Base-by-base conservation (phyloP, 1,140 invertebrate genomes). In the Brachionus plicatilis region DNA sequence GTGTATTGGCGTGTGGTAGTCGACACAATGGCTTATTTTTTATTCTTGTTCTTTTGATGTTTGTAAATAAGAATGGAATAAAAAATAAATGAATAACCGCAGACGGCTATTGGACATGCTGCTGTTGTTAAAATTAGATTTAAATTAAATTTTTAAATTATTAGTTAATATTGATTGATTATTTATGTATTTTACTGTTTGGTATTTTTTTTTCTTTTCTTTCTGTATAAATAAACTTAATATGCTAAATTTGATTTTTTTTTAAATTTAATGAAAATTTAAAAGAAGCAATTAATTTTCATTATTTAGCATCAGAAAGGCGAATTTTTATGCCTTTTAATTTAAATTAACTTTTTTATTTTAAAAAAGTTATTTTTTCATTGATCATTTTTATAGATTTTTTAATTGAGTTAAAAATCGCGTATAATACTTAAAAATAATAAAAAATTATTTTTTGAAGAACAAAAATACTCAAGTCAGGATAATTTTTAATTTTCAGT, bases 171-270 rank as follows among this genome's bases (percentile, higher is more conserved):
- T 68, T 68, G 66, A 68, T 68, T 68, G 66, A 68, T 33, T 68
- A 68, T 68, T 68, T 68, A 68, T 68, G 66, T 68, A 68, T 68
- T 68, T 68, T 68, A 68, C 66, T 12, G 12, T 68, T 68, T 68
- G 33, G 2, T 68, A 9, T 68, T 33, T 68, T 29, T 29, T 53
- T 53, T 53, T 3, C 6, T 20, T 56, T 20, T 56, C 1, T 56
- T 29, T 65, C 27, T 65, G 45, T 47, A 47, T 47, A 47, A 47
- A 47, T 47, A 47, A 47, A 47, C 0, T 47, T 47, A 11, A 47
- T 14, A 14, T 47, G 45, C 20, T 65, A n/a, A 29, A 37, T 6
- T 37, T 37, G 27, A 29, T 29, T 29, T 29, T 29, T 29, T 29
- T 2, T 2, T 29, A 3, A n/a, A 29, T 29, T 29, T 29, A 29